Evolutionary conservation across 1,140 invertebrate genomes (phyloP).

Genomic region (Subanguina moxae): DNA sequence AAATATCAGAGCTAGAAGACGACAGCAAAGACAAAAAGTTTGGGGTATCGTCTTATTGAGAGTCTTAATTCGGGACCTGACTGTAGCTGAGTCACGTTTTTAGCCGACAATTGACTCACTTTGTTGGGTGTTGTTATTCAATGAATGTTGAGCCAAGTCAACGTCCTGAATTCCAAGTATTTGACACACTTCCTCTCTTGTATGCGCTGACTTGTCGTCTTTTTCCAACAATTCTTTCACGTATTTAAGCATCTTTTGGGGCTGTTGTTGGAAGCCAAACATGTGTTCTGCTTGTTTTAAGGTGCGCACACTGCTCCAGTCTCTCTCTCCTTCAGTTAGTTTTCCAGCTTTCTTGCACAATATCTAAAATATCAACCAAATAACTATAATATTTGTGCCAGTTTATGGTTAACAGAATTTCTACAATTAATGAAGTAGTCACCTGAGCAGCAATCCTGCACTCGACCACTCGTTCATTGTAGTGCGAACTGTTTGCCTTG

Average conservation of each 20-base stretch:
- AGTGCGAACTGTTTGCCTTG: conserved; percentile 72
- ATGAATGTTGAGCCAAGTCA: conserved; percentile 67
- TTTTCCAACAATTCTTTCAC: conserved; percentile 27
- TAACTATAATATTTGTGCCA: not conserved
- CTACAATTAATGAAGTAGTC: conserved; percentile 18
- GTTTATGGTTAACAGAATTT: not conserved
- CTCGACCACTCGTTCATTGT: conserved; percentile 85
- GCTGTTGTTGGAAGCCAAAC: conserved; percentile 4
- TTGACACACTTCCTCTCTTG: conserved; percentile 71
- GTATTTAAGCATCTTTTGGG: conserved; percentile 64
- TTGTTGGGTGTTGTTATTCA: conserved; percentile 67
- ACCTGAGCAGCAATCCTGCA: conserved; percentile 82
- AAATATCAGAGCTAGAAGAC: too few species aligned
- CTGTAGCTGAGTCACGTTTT: not conserved
- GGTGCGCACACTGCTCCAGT: conserved; percentile 33
- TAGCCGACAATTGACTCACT: conserved; percentile 34
- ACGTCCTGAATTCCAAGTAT: conserved; percentile 68
- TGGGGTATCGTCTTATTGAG: not conserved
- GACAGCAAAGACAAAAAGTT: not conserved
- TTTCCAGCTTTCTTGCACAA: conserved; percentile 11
- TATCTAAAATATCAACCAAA: conserved; percentile 5
- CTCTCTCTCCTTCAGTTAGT: not conserved
- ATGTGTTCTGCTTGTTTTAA: conserved; percentile 18
- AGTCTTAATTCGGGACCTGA: not conserved
- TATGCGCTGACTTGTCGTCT: conserved; percentile 29